A percentile compares a stretch with the other conserved stretches of the same genome.
These are phyloP conservation scores for Tricholaema leucomelas DNA, from an alignment of 2,113 vertebrate species.

Conservation along the genomic window DNA sequence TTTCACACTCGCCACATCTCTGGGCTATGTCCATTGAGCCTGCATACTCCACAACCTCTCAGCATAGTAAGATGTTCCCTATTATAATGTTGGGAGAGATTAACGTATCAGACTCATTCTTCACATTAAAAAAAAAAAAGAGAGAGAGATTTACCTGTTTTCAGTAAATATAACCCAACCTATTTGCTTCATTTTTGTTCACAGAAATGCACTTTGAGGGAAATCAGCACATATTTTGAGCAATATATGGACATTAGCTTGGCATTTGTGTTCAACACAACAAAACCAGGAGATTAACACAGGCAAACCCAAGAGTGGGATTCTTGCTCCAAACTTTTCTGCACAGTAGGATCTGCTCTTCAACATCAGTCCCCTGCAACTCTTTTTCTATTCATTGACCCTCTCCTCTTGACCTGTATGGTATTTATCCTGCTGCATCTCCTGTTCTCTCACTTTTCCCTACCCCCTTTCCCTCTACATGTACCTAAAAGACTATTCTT, in stretches of 20 bases:
- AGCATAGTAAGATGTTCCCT: not conserved
- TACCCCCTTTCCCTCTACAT: not conserved
- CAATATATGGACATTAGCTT: not conserved
- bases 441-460: not conserved
- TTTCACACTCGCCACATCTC: not conserved
- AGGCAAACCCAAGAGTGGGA: not conserved
- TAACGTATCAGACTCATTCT: not conserved
- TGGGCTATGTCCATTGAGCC: not conserved
- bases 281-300: no score
- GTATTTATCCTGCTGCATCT: not conserved
- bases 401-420: fast-evolving
- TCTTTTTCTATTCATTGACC: not conserved
- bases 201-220: not conserved
- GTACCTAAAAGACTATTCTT: no score
- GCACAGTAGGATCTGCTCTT: not conserved
- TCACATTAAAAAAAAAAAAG: not conserved
- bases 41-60: not conserved
- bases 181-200: not conserved
- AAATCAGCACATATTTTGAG: not conserved
- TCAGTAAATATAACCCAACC: not conserved
- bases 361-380: not conserved
- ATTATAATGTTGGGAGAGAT: not conserved
- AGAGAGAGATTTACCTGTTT: not conserved
- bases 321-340: not conserved
- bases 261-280: not conserved